Evolutionary conservation across 2,888 invertebrate genomes (phyloP).

Genomic region (Rhyacophila evoluta): DNA sequence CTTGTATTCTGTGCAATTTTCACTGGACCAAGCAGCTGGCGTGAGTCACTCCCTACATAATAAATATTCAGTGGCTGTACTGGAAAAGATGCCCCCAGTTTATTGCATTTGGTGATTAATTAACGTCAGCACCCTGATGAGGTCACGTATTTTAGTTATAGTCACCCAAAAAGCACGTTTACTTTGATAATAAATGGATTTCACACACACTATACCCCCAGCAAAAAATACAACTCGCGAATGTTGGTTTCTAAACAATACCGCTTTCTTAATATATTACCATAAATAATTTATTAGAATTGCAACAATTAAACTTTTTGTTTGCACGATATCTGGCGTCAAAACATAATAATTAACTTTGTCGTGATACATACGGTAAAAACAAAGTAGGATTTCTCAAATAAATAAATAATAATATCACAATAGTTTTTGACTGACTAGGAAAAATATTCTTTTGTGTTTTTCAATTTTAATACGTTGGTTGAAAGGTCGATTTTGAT

Average conservation of each 20-base stretch:
- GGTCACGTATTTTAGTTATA: slow-evolving; percentile 22
- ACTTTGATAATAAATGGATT: slow-evolving; percentile 22
- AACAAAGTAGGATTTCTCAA: too few relatives aligned
- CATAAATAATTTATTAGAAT: too few relatives aligned
- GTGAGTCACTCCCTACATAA: neutral
- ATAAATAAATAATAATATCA: too few relatives aligned
- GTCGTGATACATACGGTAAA: too few relatives aligned
- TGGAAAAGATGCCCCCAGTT: slow-evolving; percentile 14
- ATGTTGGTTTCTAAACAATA: neutral
- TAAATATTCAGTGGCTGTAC: neutral
- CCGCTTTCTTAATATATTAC: neutral
- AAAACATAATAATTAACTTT: too few relatives aligned
- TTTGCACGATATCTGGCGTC: too few relatives aligned
- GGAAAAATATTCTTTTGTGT: too few relatives aligned
- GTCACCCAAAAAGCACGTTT: slow-evolving; percentile 20
- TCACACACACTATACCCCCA: neutral
- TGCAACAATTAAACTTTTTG: too few relatives aligned
- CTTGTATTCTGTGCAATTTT: neutral
- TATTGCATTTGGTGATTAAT: slow-evolving; percentile 24
- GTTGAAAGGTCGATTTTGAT: too few relatives aligned
- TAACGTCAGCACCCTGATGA: slow-evolving; percentile 9
- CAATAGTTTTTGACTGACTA: too few relatives aligned
- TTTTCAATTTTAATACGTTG: too few relatives aligned
- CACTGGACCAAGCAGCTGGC: neutral
- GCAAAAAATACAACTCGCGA: neutral